A percentile compares a stretch with the other conserved stretches of the same genome.
Evolutionary conservation across 2,797 vertebrate genomes (phyloP).

Genomic region (Pitangus sulphuratus): DNA sequence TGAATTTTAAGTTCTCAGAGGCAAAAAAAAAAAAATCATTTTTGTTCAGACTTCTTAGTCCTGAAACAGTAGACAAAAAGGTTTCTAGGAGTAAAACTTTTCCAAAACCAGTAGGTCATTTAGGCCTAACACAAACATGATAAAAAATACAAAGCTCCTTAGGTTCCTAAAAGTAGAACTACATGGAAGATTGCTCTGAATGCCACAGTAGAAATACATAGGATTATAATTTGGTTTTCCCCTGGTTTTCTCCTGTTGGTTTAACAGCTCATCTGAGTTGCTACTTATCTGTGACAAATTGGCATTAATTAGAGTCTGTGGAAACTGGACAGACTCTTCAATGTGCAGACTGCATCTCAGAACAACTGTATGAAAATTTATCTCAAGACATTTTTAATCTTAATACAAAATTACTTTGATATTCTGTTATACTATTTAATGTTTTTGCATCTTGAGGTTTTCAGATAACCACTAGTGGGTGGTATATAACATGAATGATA

Average conservation of each 20-base stretch:
- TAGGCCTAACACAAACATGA: background rate
- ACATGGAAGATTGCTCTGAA: background rate
- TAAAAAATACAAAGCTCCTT: background rate
- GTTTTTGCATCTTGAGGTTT: background rate
- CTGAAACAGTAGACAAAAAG: background rate
- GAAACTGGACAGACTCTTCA: background rate
- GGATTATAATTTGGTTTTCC: background rate
- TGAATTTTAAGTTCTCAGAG: background rate
- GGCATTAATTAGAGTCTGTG: background rate
- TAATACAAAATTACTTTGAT: background rate
- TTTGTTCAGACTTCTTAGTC: background rate
- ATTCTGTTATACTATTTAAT: background rate
- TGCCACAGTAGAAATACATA: background rate
- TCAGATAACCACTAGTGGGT: background rate
- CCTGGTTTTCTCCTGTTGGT: background rate
- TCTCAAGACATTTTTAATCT: background rate
- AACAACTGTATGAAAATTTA: background rate
- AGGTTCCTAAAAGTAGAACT: background rate
- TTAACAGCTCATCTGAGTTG: background rate
- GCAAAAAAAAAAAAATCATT: background rate
- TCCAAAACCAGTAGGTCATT: background rate
- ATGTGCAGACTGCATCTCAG: background rate
- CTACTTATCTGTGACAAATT: background rate
- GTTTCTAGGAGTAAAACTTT: background rate
- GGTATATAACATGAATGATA: background rate